These are phyloP conservation scores for Dolomedes plantarius DNA, from an alignment of 2,888 invertebrate species.

Conservation along the genomic window DNA sequence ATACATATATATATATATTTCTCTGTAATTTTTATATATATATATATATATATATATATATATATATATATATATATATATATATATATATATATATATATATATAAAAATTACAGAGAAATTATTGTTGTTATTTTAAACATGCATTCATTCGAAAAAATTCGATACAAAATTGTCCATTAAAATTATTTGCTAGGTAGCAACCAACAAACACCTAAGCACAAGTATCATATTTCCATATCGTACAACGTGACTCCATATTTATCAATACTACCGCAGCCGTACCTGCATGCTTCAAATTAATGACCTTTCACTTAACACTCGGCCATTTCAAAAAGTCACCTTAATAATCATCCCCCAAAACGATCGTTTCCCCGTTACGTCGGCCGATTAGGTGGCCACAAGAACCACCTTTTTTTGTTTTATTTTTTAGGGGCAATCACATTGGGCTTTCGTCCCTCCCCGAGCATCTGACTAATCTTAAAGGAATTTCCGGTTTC, in stretches of 20 bases:
- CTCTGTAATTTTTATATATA: no score
- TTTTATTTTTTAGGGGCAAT: background rate
- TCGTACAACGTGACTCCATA: background rate
- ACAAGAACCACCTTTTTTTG: slow-evolving; percentile 3
- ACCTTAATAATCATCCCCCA: slow-evolving; percentile 16
- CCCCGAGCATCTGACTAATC: background rate
- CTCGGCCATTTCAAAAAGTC: slow-evolving; percentile 8
- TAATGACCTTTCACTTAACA: slow-evolving; percentile 17
- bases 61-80: no score
- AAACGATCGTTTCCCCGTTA: slow-evolving; percentile 9
- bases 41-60: no score
- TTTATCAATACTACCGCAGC: background rate
- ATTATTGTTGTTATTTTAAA: no score
- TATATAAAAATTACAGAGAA: no score
- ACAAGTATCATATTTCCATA: background rate
- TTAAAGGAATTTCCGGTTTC: slow-evolving; percentile 12
- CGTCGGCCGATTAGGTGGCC: slow-evolving; percentile 12
- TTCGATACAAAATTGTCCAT: background rate
- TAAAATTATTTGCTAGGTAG: background rate
- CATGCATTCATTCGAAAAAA: no score
- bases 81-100: no score
- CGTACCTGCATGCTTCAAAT: background rate
- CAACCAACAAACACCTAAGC: background rate
- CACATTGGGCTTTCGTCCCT: background rate
- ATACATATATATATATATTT: no score